Conservation (phyloP, 2,888 invertebrate species). For the Atherix ibis region DNA sequence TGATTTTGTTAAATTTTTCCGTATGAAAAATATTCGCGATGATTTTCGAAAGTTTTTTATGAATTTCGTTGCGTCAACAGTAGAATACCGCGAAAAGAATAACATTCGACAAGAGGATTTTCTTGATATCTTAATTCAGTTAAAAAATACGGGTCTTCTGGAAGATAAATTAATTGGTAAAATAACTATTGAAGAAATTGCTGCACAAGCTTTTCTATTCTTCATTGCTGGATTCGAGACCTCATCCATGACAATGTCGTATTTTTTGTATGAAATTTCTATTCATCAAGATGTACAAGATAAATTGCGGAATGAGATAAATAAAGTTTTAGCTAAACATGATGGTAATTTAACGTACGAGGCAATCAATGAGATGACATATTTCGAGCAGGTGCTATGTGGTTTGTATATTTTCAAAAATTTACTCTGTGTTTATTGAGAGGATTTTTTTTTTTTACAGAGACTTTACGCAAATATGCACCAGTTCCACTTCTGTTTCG, state of each 20-base stretch:
- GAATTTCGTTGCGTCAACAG: slow-evolving; percentile 7
- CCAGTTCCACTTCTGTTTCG: slow-evolving; percentile 26
- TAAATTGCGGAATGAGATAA: slow-evolving; percentile 31
- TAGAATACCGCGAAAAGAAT: slow-evolving; percentile 8
- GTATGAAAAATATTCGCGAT: neutral
- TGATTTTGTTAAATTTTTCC: neutral
- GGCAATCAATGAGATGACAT: slow-evolving; percentile 33
- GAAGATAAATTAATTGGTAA: slow-evolving; percentile 8
- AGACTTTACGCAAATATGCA: slow-evolving; percentile 35
- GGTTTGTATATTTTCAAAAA: slow-evolving; percentile 20
- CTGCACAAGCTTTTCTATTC: slow-evolving; percentile 39
- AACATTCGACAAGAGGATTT: slow-evolving; percentile 9
- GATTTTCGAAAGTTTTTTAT: slow-evolving; percentile 9
- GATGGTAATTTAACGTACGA: slow-evolving; percentile 32
- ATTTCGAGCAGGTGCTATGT: slow-evolving; percentile 34
- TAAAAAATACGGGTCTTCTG: slow-evolving; percentile 4
- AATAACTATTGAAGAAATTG: slow-evolving; percentile 33
- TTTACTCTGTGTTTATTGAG: neutral
- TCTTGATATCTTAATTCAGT: slow-evolving; percentile 9
- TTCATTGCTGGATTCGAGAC: slow-evolving; percentile 41
- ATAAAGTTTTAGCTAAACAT: slow-evolving; percentile 20
- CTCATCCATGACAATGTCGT: slow-evolving; percentile 35
- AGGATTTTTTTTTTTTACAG: slow-evolving; percentile 16
- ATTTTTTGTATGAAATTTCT: slow-evolving; percentile 36
- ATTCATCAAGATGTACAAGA: slow-evolving; percentile 33